Conservation (phyloP, 2,888 invertebrate species). For the Drosophila pegasa region DNA sequence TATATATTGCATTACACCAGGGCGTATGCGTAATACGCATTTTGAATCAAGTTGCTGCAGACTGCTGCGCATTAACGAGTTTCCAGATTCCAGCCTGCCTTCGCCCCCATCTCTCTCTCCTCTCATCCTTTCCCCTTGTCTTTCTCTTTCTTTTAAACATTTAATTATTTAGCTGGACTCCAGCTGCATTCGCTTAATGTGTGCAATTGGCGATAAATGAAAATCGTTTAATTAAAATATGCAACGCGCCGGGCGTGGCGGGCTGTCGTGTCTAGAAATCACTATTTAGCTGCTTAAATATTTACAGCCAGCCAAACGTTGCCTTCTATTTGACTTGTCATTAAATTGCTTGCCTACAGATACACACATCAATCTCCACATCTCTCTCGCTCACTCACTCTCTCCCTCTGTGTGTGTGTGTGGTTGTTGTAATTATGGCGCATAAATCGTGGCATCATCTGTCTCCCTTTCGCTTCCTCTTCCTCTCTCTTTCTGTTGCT, state of each 20-base stretch:
- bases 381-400: neutral
- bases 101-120: neutral
- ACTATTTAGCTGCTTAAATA: conserved; percentile 49
- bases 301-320: conserved; percentile 46
- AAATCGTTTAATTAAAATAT: conserved; percentile 64
- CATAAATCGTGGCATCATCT: conserved; percentile 8
- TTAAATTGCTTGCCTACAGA: conserved; percentile 38
- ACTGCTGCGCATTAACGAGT: conserved; percentile 17
- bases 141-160: conserved; percentile 9
- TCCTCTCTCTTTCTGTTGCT: neutral
- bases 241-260: conserved; percentile 2
- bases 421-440: conserved; percentile 13
- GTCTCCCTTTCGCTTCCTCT: neutral
- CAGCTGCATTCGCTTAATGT: conserved; percentile 25
- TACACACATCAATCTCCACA: conserved; percentile 13
- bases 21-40: conserved; percentile 61
- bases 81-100: neutral
- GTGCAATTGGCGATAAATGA: conserved; percentile 59
- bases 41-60: conserved; percentile 25
- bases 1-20: conserved; percentile 51
- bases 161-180: conserved; percentile 37
- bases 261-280: conserved; percentile 26
- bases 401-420: neutral
- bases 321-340: conserved; percentile 61
- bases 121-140: neutral